A percentile compares a stretch with the other conserved stretches of the same genome.
Evolutionary conservation across 2,797 vertebrate species (phyloP).

Genomic region (Onychomys arenicola): DNA sequence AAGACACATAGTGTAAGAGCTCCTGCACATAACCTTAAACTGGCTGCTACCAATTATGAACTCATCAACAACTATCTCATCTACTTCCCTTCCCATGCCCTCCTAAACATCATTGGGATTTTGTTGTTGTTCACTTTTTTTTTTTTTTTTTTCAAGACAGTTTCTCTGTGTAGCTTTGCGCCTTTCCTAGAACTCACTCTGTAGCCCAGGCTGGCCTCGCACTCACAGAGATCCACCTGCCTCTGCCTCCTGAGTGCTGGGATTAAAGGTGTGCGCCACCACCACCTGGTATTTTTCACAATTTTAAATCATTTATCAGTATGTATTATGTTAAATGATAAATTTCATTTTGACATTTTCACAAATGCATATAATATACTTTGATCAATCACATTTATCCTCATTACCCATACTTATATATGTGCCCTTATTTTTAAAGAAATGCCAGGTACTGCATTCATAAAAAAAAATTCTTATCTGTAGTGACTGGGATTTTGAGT

Average conservation of each 20-base stretch:
- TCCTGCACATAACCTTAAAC: not conserved
- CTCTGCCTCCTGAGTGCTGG: too few relatives aligned
- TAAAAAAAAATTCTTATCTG: constrained; percentile 13
- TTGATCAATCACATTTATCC: not conserved
- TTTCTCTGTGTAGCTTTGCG: too few relatives aligned
- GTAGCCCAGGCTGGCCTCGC: too few relatives aligned
- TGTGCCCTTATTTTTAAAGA: not conserved
- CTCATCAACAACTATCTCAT: not conserved
- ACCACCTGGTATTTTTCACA: not conserved
- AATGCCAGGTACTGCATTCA: not conserved
- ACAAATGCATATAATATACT: not conserved
- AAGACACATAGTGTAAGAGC: not conserved
- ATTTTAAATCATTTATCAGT: not conserved
- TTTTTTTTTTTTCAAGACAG: too few relatives aligned
- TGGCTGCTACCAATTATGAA: constrained; percentile 13
- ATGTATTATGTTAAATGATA: not conserved
- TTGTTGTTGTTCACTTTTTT: not conserved
- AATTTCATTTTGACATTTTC: not conserved
- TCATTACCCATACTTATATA: not conserved
- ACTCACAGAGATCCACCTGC: too few relatives aligned
- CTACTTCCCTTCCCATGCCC: not conserved
- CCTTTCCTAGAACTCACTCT: too few relatives aligned
- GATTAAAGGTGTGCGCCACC: too few relatives aligned
- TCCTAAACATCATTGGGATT: not conserved
- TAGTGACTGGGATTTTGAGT: not conserved